Conservation (phyloP, 1,140 invertebrate genomes). For the Tribolium madens region DNA sequence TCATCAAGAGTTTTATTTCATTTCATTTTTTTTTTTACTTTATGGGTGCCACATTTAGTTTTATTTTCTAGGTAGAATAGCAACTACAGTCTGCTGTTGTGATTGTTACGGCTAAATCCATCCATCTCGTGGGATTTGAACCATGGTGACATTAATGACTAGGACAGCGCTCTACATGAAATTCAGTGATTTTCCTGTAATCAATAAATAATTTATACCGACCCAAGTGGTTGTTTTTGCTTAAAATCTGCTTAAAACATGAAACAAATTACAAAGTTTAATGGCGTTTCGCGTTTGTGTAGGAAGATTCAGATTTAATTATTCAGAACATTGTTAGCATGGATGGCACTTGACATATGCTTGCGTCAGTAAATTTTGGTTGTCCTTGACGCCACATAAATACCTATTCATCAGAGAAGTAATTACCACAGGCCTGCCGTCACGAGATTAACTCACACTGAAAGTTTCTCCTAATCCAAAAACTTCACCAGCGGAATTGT, state of each 20-base stretch:
- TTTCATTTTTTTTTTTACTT: background rate
- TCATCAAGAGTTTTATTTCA: background rate
- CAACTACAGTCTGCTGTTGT: background rate
- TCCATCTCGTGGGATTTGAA: conserved; percentile 19
- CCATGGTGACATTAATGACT: conserved; percentile 1
- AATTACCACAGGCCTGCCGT: conserved; percentile 30
- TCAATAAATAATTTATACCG: conserved; percentile 30
- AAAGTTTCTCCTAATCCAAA: conserved; percentile 14
- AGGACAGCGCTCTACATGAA: background rate
- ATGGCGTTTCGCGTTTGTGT: background rate
- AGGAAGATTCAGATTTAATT: conserved; percentile 19
- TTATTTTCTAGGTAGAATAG: background rate
- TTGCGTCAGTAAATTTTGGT: conserved; percentile 15
- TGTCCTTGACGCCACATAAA: conserved; percentile 3
- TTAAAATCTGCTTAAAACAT: background rate
- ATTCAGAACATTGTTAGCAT: conserved; percentile 24
- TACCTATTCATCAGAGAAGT: conserved; percentile 7
- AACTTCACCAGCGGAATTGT: background rate
- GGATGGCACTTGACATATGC: conserved; percentile 32
- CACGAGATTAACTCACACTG: conserved; percentile 13
- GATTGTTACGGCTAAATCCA: conserved; percentile 8
- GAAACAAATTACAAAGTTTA: conserved; percentile 19
- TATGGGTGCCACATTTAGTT: background rate
- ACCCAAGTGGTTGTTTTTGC: background rate
- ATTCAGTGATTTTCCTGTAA: conserved; percentile 22